Base-by-base conservation (phyloP, 2,113 vertebrate species). In the Dromiciops gliroides region DNA sequence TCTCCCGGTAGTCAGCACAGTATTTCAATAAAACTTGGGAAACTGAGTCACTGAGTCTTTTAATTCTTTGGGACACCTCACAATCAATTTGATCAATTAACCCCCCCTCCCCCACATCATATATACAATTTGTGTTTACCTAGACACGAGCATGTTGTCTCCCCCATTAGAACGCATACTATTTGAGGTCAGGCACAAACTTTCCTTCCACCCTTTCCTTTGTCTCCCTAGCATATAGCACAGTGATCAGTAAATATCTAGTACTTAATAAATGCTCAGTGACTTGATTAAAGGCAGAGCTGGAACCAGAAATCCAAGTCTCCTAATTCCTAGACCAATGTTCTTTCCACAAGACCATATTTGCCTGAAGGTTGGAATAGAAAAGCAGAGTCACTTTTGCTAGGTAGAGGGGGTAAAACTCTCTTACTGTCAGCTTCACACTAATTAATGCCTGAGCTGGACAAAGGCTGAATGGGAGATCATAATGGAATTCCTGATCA, bases 401-500 rank as follows among this genome's bases (percentile, higher is more conserved):
- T 49, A 24, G 92, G 24, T 44, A 31, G 51, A 37, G 53, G 9
- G 8, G 24, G 47, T 92, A 90, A 95, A 51, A 50, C n/a, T 93
- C 14, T 48, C 23, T 16, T 90, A n/a, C 12, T 51, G 37, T 44
- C 67, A 83, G n/a, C 67, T 44, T 44, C 67, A 83, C 16, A 23
- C 19, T 44, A 93, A 51, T 95, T 44, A 89, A 67, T 47, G 92
- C 11, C 90, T 93, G 89, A 94, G 94, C 67, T 95, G 67, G 90
- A 83, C 47, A 48, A 91, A 92, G 93, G 53, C 3, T 92, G 83
- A 90, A 92, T 94, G 51, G 90, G 89, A 97, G 91, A 88, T 48
- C n/a, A 51, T 50, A 23, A 47, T 53, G 51, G 44, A 90, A 51
- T 50, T 95, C 44, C 96, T 95, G 88, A 94, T 95, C 94, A 93